These are phyloP conservation scores for Anguilla anguilla DNA, from an alignment of 2,797 vertebrate species.

Conservation along the genomic window DNA sequence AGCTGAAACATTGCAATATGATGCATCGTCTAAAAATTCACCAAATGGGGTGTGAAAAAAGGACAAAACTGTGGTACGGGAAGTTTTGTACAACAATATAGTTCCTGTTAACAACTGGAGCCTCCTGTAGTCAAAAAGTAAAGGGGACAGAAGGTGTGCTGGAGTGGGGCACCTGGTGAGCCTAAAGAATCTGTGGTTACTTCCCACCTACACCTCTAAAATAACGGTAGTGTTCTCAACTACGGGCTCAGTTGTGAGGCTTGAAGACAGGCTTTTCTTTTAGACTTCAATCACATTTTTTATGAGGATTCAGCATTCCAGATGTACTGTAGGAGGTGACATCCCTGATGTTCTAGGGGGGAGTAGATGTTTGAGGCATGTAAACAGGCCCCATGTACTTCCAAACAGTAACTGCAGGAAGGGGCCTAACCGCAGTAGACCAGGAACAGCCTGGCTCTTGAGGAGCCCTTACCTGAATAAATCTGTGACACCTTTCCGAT, in stretches of 20 bases:
- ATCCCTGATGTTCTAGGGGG: not conserved
- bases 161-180: not conserved
- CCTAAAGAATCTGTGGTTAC: not conserved
- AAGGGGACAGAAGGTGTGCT: not conserved
- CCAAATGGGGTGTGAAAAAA: not conserved
- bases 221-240: not conserved
- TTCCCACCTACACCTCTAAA: too few species aligned
- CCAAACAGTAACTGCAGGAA: not conserved
- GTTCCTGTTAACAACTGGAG: not conserved
- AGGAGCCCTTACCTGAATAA: constrained; percentile 81
- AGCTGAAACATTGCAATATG: not conserved
- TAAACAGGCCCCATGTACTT: not conserved
- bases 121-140: not conserved
- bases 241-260: not conserved
- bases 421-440: not conserved
- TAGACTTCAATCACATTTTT: not conserved
- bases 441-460: not conserved
- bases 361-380: not conserved
- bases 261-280: not conserved
- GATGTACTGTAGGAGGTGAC: not conserved
- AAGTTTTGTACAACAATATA: not conserved
- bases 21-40: not conserved
- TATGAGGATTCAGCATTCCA: too few species aligned
- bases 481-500: constrained; percentile 73
- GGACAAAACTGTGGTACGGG: not conserved